These are phyloP conservation scores for Lordiphosa stackelbergi DNA, from an alignment of 1,140 invertebrate species.

Conservation along the genomic window DNA sequence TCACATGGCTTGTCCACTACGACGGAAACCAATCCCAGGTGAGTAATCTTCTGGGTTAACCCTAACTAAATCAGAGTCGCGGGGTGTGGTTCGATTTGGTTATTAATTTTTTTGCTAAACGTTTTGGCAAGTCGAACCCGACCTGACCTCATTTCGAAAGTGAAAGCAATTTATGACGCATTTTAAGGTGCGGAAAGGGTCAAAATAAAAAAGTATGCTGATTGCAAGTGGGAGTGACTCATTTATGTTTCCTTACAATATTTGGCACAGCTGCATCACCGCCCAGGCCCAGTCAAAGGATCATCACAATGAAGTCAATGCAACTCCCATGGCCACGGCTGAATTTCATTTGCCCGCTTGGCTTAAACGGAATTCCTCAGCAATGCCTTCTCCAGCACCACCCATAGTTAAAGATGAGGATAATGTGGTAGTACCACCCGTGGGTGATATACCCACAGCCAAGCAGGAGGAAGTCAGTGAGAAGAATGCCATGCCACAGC, in stretches of 20 bases:
- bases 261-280: constrained; percentile 29
- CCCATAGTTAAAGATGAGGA: constrained; percentile 14
- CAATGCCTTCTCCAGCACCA: constrained; percentile 9
- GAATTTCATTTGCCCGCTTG: constrained; percentile 43
- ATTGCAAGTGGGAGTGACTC: background rate
- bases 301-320: constrained; percentile 26
- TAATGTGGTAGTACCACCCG: constrained; percentile 21
- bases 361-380: constrained; percentile 41
- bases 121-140: constrained; percentile 43
- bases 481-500: constrained; percentile 27
- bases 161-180: constrained; percentile 46
- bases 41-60: constrained; percentile 27
- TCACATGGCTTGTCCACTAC: constrained; percentile 23
- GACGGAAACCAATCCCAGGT: constrained; percentile 40
- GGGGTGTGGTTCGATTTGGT: constrained; percentile 39
- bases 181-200: constrained; percentile 61
- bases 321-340: constrained; percentile 27
- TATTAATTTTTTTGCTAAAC: constrained; percentile 39
- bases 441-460: constrained; percentile 57
- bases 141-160: constrained; percentile 62
- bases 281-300: constrained; percentile 32
- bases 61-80: constrained; percentile 17
- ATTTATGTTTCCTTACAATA: constrained; percentile 1
- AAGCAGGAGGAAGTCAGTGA: constrained; percentile 30
- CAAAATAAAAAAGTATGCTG: constrained; percentile 14